Evolutionary conservation across 2,113 vertebrate species (phyloP).

Genomic region (Platysternon megacephalum): DNA sequence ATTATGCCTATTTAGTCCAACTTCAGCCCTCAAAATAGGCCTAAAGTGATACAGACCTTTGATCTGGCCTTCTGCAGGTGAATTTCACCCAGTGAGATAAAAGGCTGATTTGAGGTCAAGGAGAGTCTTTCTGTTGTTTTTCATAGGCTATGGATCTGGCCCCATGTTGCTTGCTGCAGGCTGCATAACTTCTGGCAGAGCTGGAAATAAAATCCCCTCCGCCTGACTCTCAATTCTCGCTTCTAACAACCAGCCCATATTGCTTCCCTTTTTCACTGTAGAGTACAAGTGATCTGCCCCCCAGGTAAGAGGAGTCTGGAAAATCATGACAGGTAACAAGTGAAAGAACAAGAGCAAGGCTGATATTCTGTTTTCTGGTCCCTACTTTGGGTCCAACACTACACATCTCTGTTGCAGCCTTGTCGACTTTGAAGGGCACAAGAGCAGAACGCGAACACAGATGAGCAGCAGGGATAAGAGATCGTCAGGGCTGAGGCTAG

Average conservation of each 20-base stretch:
- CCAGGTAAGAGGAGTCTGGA: not conserved
- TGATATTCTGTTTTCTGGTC: not conserved
- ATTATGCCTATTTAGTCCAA: not conserved
- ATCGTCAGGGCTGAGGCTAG: not conserved
- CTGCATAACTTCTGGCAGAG: not conserved
- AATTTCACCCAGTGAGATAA: not conserved
- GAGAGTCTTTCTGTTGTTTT: not conserved
- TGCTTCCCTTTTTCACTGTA: not conserved
- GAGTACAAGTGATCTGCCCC: not conserved
- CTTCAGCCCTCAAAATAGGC: not conserved
- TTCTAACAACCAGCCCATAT: not conserved
- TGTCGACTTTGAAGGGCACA: not conserved
- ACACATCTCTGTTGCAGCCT: not conserved
- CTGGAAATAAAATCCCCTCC: not conserved
- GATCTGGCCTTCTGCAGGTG: not conserved
- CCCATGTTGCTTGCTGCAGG: not conserved
- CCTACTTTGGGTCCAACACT: not conserved
- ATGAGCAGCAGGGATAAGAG: not conserved
- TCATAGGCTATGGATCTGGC: not conserved
- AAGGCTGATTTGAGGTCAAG: not conserved
- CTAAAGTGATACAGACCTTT: rapidly evolving
- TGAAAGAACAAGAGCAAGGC: not conserved
- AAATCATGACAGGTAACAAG: not conserved
- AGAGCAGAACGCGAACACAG: not conserved
- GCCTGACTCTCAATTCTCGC: not conserved